phyloP scores from a whole-genome alignment of 2,113 vertebrate species.

The Cynoglossus semilaevis region DNA sequence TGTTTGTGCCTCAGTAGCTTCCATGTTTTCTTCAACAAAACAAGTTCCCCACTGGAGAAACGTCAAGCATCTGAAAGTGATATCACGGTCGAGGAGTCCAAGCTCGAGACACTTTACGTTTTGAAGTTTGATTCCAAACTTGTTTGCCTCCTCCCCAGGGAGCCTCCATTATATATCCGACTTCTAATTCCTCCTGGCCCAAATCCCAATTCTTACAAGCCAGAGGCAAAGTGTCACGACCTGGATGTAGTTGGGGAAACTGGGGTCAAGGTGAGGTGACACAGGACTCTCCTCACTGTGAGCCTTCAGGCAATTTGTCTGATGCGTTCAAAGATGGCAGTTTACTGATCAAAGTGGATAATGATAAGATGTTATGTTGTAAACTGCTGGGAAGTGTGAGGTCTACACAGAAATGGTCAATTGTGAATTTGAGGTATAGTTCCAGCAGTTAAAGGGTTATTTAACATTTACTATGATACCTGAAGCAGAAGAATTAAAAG shows the following conservation, averaged over 20 bases:
- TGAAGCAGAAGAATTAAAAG: no score
- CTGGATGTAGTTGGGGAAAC: constrained; percentile 71
- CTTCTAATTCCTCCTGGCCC: constrained; percentile 14
- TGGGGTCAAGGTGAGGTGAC: constrained; percentile 54
- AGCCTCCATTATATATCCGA: constrained; percentile 38
- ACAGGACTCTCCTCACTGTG: constrained; percentile 16
- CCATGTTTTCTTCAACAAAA: background rate
- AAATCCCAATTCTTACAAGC: constrained; percentile 41
- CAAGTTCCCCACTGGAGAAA: background rate
- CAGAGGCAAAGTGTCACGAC: constrained; percentile 58
- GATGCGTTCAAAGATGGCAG: constrained; percentile 16
- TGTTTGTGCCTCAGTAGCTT: background rate
- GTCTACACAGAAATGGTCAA: no score
- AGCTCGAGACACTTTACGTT: constrained; percentile 18
- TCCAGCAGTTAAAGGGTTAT: no score
- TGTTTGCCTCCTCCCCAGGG: constrained; percentile 26
- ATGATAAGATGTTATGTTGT: no score
- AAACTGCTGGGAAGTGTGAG: no score
- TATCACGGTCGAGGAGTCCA: constrained; percentile 8
- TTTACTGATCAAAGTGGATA: background rate
- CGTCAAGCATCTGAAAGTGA: constrained; percentile 11
- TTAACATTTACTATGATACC: no score
- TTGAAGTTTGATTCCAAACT: constrained; percentile 33
- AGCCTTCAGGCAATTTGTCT: constrained; percentile 24
- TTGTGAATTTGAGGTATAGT: no score